Evolutionary conservation across 2,888 invertebrate species (phyloP), one percentile per base, ranked within the genome.

Genomic region (Augiades crinisus): DNA sequence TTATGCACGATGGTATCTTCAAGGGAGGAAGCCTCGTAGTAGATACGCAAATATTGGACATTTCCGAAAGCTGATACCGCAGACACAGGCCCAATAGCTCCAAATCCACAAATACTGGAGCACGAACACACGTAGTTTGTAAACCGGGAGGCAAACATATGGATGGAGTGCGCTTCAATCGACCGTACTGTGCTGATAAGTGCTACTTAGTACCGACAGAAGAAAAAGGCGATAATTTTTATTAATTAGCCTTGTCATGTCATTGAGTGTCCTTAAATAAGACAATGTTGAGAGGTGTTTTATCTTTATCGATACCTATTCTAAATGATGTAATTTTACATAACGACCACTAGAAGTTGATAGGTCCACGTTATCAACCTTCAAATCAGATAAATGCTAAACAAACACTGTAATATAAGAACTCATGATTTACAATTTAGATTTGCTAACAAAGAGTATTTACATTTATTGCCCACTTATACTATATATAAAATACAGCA

Each of bases 181-280:
- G 81, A 75, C 69, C 79, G 77, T 73, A 70, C 70, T 66, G 64
- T 67, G 67, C 67, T 68, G 72, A 70, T 73, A 75, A 78, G 73
- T 77, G 69, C 64, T 58, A 59, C 62, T 41, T 31, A 16, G 40
- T 47, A 47, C 13, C 12, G 40, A 22, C 12, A 2, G 33, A 21
- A 47, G 3, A 33, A 22, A 40, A 38, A 31, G 7, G 1, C 8
- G 5, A 14, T 7, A 40, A n/a, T n/a, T 6, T 5, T 24, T 41
- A 5, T n/a, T 38, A 8, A 3, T 5, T n/a, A 12, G 8, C 3
- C 17, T 14, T n/a, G 17, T 27, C n/a, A n/a, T n/a, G n/a, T n/a
- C n/a, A n/a, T n/a, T n/a, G n/a, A n/a, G n/a, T n/a, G n/a, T n/a
- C n/a, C n/a, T n/a, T n/a, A n/a, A n/a, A n/a, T n/a, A n/a, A n/a